These are phyloP conservation scores for Baryphthengus martii DNA, from an alignment of 2,113 vertebrate species.

Conservation along the genomic window DNA sequence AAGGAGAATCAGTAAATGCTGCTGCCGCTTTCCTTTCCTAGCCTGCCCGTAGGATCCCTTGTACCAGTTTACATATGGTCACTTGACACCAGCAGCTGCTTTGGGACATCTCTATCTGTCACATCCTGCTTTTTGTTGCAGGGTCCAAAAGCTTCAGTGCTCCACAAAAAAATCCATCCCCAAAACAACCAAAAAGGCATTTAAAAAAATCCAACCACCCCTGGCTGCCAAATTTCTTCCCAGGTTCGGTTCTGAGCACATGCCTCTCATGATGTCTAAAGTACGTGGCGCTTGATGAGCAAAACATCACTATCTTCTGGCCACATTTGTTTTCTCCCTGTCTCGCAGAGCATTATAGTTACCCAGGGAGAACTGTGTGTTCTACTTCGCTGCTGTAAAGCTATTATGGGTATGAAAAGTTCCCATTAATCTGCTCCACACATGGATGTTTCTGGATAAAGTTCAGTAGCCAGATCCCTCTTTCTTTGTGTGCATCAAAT, in stretches of 20 bases:
- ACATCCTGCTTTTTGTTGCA: slow-evolving; percentile 50
- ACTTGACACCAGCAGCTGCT: slow-evolving; percentile 63
- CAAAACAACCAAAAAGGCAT: neutral
- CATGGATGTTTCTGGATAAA: slow-evolving; percentile 71
- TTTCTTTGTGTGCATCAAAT: slow-evolving; percentile 63
- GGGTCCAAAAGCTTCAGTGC: slow-evolving; percentile 4
- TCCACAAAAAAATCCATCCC: neutral
- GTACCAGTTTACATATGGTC: slow-evolving; percentile 7
- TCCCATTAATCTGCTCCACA: slow-evolving; percentile 72
- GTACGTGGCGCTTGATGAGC: neutral
- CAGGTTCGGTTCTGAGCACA: neutral
- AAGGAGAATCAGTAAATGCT: neutral
- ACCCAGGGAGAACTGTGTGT: slow-evolving; percentile 31
- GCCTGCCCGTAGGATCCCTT: neutral
- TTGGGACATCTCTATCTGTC: slow-evolving; percentile 39
- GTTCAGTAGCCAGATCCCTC: slow-evolving; percentile 60
- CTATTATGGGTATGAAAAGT: slow-evolving; percentile 64
- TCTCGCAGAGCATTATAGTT: neutral
- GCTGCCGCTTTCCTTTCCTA: neutral
- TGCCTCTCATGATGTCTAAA: slow-evolving; percentile 22
- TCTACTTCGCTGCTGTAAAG: slow-evolving; percentile 42
- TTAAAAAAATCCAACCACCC: neutral
- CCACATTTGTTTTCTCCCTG: neutral
- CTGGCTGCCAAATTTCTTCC: slow-evolving; percentile 1
- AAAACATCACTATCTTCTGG: slow-evolving; percentile 19